These are phyloP conservation scores for Spilogale gracilis DNA, from an alignment of 2,113 vertebrate genomes.

Conservation along the genomic window DNA sequence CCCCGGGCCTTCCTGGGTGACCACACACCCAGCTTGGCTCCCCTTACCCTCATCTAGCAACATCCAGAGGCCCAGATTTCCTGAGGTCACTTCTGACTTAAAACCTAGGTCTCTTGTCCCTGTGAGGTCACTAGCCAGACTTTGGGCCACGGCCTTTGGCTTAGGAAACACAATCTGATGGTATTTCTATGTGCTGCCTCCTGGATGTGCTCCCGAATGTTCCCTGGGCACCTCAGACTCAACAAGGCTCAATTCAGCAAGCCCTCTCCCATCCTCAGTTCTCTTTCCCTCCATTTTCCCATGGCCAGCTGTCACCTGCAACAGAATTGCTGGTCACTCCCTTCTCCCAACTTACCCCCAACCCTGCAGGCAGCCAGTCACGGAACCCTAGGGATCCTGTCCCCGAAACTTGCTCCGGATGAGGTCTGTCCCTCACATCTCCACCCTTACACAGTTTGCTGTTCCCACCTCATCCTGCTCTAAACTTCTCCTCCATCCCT, in stretches of 20 bases:
- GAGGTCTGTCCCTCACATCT: not conserved
- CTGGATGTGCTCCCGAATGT: not conserved
- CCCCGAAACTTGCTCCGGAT: not conserved
- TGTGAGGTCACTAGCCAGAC: not conserved
- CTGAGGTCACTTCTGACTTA: constrained; percentile 40
- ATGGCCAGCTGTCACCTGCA: not conserved
- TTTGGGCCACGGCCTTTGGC: not conserved
- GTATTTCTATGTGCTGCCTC: not conserved
- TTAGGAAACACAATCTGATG: not conserved
- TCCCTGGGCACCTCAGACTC: not conserved
- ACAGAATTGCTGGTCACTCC: not conserved
- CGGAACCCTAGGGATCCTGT: not conserved
- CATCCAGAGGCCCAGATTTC: constrained; percentile 55
- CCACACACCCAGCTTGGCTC: not conserved
- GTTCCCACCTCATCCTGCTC: not conserved
- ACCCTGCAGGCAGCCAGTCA: not conserved
- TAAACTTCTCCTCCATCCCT: not conserved
- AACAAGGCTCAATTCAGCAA: not conserved
- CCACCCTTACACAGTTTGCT: not conserved
- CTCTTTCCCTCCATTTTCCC: not conserved
- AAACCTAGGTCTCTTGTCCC: constrained; percentile 27
- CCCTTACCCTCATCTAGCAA: not conserved
- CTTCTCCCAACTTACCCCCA: not conserved
- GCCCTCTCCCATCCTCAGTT: not conserved
- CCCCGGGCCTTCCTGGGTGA: constrained; percentile 12